Base-by-base conservation (phyloP, 1,140 invertebrate genomes). In the Philotrypesis tridentata region DNA sequence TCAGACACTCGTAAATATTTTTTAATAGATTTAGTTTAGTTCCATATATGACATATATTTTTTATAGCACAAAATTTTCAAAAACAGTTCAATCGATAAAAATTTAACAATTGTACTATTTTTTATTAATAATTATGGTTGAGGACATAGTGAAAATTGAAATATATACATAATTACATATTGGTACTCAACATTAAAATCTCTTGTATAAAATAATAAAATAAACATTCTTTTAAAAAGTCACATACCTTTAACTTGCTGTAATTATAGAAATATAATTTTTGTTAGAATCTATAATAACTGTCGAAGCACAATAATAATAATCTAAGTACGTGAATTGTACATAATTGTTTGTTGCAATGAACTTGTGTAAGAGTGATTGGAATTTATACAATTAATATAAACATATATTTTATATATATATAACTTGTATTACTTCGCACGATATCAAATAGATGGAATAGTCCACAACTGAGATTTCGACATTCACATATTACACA, bases 381-480 rank as follows among this genome's bases (percentile, higher is more conserved):
- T 6, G n/a, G n/a, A n/a, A 17, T 55, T 55, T 17, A 6, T 55
- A n/a, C 48, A 17, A 21, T 55, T 55, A n/a, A 55, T n/a, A 6
- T 6, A 37, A 5, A n/a, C 21, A 17, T 55, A 55, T 55, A 55
- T 55, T 55, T 67, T 67, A 7, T 31, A 67, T 14, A 23, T 14
- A 67, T 29, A 21, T 67, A 67, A 27, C 63, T 67, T 67, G 0
- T 27, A 67, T 55, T 55, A 8, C 21, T 55, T 55, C 21, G 48
- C 48, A n/a, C 48, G 21, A 33, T 37, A 48, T 72, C 70, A 40
- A 43, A 72, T 14, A 48, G n/a, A 67, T 67, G 40, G 68, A 37
- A 2, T 8, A 70, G 21, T 72, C 70, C 70, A 43, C 70, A 72
- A 72, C 70, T 72, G 70, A 37, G 70, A 72, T 72, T 37, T n/a